These are phyloP conservation scores for Drosophila acutilabella DNA, from an alignment of 2,888 invertebrate genomes.

Conservation along the genomic window DNA sequence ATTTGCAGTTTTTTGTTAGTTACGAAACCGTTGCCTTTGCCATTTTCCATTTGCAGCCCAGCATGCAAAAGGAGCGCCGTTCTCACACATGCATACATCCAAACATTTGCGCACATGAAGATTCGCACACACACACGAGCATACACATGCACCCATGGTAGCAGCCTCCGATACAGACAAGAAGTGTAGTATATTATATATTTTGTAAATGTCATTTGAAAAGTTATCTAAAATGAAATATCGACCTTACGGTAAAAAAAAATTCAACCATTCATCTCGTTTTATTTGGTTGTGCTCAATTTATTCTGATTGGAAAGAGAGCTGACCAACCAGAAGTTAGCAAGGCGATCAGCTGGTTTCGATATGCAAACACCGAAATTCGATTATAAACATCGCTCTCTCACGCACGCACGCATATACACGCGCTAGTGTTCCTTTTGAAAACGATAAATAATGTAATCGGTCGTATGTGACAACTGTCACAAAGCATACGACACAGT, in stretches of 20 bases:
- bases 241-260: conserved; percentile 29
- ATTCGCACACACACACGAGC: background rate
- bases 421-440: too few species aligned
- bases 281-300: too few species aligned
- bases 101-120: conserved; percentile 13
- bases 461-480: too few species aligned
- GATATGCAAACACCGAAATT: background rate
- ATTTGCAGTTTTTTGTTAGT: conserved; percentile 47
- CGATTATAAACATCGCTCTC: background rate
- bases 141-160: background rate
- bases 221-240: conserved; percentile 53
- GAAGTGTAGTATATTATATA: conserved; percentile 50
- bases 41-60: conserved; percentile 1
- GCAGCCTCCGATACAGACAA: conserved; percentile 36
- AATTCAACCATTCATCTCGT: background rate
- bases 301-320: background rate
- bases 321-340: conserved; percentile 5
- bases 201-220: conserved; percentile 64
- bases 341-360: conserved; percentile 14
- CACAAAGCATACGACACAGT: too few species aligned
- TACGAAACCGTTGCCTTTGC: conserved; percentile 44
- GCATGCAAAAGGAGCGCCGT: conserved; percentile 18
- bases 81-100: conserved; percentile 9
- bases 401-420: background rate
- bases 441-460: too few species aligned